Conservation (phyloP, 2,797 vertebrate species). For the Eulemur rubriventer region DNA sequence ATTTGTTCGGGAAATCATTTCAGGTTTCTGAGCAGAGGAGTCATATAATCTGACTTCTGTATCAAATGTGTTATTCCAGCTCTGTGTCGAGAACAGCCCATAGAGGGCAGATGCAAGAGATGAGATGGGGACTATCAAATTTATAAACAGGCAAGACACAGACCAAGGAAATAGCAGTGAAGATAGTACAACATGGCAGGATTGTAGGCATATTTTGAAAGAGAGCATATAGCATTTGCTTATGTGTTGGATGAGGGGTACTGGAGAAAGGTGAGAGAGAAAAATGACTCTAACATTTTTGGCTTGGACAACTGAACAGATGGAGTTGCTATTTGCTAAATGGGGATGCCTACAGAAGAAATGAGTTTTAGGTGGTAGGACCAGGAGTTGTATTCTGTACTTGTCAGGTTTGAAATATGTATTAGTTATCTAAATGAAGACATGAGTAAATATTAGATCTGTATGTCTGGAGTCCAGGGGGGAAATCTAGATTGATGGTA, state of each 20-base stretch:
- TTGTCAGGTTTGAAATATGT: not conserved
- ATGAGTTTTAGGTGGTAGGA: not conserved
- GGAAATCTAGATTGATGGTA: not conserved
- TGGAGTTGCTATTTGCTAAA: not conserved
- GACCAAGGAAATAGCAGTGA: not conserved
- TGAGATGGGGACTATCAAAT: not conserved
- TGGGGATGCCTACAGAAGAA: not conserved
- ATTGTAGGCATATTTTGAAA: not conserved
- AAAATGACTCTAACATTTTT: slow-evolving; percentile 2
- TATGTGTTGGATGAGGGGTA: not conserved
- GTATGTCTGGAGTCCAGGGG: not conserved
- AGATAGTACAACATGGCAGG: not conserved
- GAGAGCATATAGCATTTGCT: not conserved
- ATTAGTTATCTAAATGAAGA: not conserved
- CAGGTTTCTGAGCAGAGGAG: not conserved
- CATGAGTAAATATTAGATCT: not conserved
- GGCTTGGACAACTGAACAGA: not conserved
- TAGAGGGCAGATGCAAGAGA: not conserved
- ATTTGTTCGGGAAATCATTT: not conserved
- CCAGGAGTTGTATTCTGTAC: not conserved
- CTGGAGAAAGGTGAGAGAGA: not conserved
- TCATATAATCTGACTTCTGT: not conserved
- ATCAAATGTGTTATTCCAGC: not conserved
- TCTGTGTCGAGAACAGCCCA: not conserved
- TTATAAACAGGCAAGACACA: not conserved